Evolutionary conservation across 2,113 vertebrate genomes (phyloP), one percentile per base, ranked within the genome.

Genomic region (Gyps fulvus): DNA sequence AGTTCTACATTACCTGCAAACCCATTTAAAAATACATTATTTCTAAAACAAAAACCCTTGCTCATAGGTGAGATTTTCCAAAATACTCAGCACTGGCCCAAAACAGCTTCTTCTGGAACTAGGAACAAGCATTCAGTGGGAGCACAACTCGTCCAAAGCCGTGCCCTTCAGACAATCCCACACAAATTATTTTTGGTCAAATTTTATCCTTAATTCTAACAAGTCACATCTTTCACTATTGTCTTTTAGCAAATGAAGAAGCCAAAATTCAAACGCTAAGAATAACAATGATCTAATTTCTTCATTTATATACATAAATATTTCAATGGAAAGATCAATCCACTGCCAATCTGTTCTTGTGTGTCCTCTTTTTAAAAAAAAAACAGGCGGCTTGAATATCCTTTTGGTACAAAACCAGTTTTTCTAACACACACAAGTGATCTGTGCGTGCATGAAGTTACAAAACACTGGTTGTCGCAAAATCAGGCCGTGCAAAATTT

Each of bases 251-350:
- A 96, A 92, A 83, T 72, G 61, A 93, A 55, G 74, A 66, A 71
- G 93, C 43, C 93, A 91, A 93, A 94, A 91, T 95, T 96, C 80
- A 95, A 92, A 94, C 62, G 80, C 49, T 91, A 83, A 92, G 92
- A 94, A 83, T 92, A 74, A 76, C 58, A 50, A 49, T 45, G 42
- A 86, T 91, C 77, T 93, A 29, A 93, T 96, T 91, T 90, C 59
- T 59, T 95, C 55, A 43, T 32, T 86, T 88, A 57, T 58, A 26
- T 27, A 45, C 8, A 43, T 67, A 26, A 62, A 36, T 71, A 76
- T 65, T 82, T 94, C n/a, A 91, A 67, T 62, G 54, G 52, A 93
- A 84, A 81, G 62, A 66, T 83, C 59, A 78, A 95, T 83, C 63
- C 57, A 59, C 38, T 89, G 82, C 45, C 77, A 63, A 76, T 96